Percentiles rank a stretch among this genome's conserved stretches.
Conservation (phyloP, 1,140 invertebrate species). For the Zaprionus lachaisei region DNA sequence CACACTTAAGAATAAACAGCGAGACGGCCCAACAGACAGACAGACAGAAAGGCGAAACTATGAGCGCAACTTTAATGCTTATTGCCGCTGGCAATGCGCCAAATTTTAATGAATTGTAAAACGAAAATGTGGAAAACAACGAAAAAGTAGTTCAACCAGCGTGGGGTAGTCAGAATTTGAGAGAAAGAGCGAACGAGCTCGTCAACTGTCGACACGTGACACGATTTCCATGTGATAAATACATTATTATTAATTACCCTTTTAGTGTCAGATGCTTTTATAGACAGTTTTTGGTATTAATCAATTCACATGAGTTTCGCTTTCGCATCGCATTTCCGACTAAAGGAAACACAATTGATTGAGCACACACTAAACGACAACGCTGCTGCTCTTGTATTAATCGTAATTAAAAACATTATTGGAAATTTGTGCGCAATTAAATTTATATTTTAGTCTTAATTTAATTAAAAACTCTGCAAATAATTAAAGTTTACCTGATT, state of each 20-base stretch:
- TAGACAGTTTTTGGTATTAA: slow-evolving; percentile 22
- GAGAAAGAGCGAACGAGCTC: not conserved
- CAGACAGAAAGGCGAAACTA: slow-evolving; percentile 45
- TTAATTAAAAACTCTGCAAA: not conserved
- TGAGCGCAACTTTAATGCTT: slow-evolving; percentile 77
- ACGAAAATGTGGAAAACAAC: slow-evolving; percentile 19
- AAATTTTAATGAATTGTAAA: slow-evolving; percentile 77
- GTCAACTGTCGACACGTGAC: not conserved
- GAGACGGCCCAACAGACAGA: slow-evolving; percentile 41
- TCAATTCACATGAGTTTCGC: slow-evolving; percentile 14
- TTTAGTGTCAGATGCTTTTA: slow-evolving; percentile 18
- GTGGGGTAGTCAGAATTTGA: not conserved
- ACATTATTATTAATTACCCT: slow-evolving; percentile 18
- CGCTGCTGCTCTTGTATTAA: not conserved
- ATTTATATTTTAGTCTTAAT: slow-evolving; percentile 2
- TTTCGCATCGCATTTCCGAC: not conserved
- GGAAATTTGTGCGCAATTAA: not conserved
- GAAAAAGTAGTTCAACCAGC: slow-evolving; percentile 3
- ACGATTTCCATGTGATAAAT: slow-evolving; percentile 1
- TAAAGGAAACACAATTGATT: slow-evolving; percentile 1
- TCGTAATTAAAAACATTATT: slow-evolving; percentile 13
- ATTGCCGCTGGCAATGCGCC: slow-evolving; percentile 72
- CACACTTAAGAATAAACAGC: slow-evolving; percentile 79
- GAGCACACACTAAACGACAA: slow-evolving; percentile 7
- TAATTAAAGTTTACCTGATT: not conserved